Evolutionary conservation across 2,888 invertebrate species (phyloP).

Genomic region (Pachliopta kotzebuea): DNA sequence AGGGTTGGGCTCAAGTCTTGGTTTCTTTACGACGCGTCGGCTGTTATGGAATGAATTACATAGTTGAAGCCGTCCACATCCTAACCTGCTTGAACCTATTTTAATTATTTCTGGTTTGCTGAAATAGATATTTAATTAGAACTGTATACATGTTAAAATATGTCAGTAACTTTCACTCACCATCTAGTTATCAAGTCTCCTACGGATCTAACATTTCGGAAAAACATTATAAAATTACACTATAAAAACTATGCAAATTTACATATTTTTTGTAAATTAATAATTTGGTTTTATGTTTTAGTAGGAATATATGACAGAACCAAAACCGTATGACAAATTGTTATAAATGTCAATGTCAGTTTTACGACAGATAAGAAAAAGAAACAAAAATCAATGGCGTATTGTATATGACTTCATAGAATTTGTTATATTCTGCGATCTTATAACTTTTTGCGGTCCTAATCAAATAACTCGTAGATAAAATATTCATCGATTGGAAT

Average conservation of each 20-base stretch:
- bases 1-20: conserved; percentile 54
- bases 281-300: conserved; percentile 22
- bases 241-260: conserved; percentile 35
- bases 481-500: too few relatives aligned
- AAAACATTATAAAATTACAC: conserved; percentile 58
- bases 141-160: conserved; percentile 27
- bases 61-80: conserved; percentile 45
- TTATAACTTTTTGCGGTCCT: too few relatives aligned
- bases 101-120: conserved; percentile 41
- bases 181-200: conserved; percentile 61
- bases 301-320: background rate
- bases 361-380: background rate
- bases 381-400: background rate
- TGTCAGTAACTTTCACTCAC: conserved; percentile 43
- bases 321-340: conserved; percentile 39
- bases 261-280: conserved; percentile 46
- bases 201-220: conserved; percentile 62
- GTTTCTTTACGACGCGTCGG: conserved; percentile 47
- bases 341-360: background rate
- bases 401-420: background rate
- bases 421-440: too few relatives aligned
- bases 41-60: conserved; percentile 64
- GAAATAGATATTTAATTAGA: conserved; percentile 32
- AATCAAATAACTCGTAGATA: too few relatives aligned
- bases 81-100: conserved; percentile 33